Evolutionary conservation across 2,113 vertebrate genomes (phyloP), one percentile per base, ranked within the genome.

Genomic region (Hemiprocne comata): DNA sequence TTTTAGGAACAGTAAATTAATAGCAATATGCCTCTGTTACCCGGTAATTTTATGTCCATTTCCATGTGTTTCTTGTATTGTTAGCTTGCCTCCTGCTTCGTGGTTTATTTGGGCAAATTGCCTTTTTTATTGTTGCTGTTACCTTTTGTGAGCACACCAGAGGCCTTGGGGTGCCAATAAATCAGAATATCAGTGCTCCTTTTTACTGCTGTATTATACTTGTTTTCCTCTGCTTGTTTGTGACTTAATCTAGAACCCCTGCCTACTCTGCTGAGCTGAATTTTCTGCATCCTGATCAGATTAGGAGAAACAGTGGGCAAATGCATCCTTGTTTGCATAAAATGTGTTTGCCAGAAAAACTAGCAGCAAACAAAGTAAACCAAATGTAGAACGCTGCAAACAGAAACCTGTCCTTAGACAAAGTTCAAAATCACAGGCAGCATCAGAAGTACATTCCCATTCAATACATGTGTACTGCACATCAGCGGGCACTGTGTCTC

Each of bases 291-390:
- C 55, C 69, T 71, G 76, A 66, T 81, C 72, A 81, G 55, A 36
- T 69, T 36, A 83, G 76, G 50, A 88, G 48, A 17, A 88, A 34
- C 83, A 80, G 73, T 18, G 73, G 82, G 67, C 81, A 83, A 90
- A 75, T 20, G 62, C 76, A 86, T 93, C 80, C 75, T 69, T 91
- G 91, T 94, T 93, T 92, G 72, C 92, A 83, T 58, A 92, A 75
- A 89, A 55, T 0, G 1, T 73, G 44, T 78, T 92, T 91, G 71
- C 51, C 85, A 95, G 73, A 86, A 73, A 91, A 91, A n/a, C 46
- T 25, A 89, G 66, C 55, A 70, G 61, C 76, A 83, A 95, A 73
- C 61, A 94, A 91, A 89, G 76, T 75, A 78, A 93, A 78, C 61
- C 46, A 73, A 69, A 69, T 51, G 76, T 65, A 82, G 71, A 91